phyloP scores from a whole-genome alignment of 2,113 vertebrate genomes.

The Otus sunia region DNA sequence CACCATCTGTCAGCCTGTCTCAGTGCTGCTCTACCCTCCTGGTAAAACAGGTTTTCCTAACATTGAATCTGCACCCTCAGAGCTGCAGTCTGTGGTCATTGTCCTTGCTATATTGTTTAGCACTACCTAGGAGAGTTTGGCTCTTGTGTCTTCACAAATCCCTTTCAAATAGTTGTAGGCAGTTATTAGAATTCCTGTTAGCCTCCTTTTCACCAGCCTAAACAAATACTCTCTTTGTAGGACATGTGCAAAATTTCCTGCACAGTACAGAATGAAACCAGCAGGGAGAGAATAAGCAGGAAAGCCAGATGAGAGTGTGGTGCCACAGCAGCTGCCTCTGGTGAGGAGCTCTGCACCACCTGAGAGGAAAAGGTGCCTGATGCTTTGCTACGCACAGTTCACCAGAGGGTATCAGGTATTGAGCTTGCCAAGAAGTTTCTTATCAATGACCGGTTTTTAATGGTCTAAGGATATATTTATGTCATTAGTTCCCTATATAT shows the following conservation, averaged over 20 bases:
- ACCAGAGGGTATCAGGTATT: too few relatives aligned
- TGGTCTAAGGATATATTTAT: background rate
- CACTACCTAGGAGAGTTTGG: background rate
- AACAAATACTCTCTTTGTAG: background rate
- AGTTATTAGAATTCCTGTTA: background rate
- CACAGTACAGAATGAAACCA: background rate
- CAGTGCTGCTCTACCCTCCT: background rate
- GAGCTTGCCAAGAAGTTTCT: background rate
- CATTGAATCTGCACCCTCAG: background rate
- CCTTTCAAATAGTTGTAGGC: background rate
- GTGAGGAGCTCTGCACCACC: background rate
- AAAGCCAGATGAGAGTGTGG: background rate
- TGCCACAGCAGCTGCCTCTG: background rate
- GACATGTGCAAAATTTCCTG: background rate
- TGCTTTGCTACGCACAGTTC: background rate
- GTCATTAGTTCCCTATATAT: background rate
- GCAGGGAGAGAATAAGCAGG: background rate
- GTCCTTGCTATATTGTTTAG: background rate
- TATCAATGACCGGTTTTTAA: background rate
- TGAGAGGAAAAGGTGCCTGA: background rate
- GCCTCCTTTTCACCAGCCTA: background rate
- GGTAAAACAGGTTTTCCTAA: background rate
- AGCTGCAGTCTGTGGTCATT: background rate
- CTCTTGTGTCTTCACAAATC: background rate
- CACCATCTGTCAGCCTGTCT: background rate